These are phyloP conservation scores for Anhinga rufa DNA, from an alignment of 2,113 vertebrate genomes.

Conservation along the genomic window DNA sequence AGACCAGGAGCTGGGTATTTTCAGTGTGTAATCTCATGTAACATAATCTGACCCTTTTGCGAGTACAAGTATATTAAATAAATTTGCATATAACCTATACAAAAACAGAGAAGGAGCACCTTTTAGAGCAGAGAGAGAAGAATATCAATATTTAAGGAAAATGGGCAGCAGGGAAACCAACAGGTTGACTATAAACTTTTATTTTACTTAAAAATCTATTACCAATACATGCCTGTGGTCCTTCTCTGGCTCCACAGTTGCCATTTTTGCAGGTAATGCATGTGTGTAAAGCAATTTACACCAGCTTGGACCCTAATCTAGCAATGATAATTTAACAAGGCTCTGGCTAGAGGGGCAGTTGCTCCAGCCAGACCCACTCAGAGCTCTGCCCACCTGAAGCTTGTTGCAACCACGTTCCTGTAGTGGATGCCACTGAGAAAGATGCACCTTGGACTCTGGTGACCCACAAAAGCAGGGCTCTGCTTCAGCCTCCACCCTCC, in stretches of 20 bases:
- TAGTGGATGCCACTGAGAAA: no score
- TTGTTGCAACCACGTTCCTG: neutral
- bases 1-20: neutral
- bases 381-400: neutral
- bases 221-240: no score
- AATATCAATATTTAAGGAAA: neutral
- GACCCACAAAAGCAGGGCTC: no score
- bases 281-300: neutral
- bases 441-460: no score
- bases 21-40: neutral
- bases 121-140: neutral
- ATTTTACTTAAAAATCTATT: neutral
- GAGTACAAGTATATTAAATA: neutral
- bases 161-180: rapidly evolving
- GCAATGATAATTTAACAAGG: neutral
- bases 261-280: neutral
- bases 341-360: neutral
- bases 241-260: neutral
- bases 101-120: neutral
- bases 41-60: neutral
- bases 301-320: neutral
- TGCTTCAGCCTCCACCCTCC: no score
- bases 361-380: neutral
- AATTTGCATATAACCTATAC: neutral
- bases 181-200: neutral